phyloP scores from a whole-genome alignment of 1,140 invertebrate species.

The Conus ventricosus region DNA sequence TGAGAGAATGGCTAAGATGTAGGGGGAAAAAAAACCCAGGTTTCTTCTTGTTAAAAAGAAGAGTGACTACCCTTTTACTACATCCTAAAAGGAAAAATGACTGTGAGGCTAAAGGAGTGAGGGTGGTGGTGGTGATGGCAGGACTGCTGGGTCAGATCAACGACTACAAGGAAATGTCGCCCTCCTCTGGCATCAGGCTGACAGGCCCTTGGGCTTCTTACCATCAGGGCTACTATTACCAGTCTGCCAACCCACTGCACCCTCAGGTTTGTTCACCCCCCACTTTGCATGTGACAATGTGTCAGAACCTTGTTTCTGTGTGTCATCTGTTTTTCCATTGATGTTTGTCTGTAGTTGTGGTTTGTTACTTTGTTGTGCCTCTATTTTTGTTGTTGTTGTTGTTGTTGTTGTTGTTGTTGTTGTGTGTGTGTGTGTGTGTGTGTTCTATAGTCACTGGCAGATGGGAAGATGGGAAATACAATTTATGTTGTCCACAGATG shows the following conservation, averaged over 20 bases:
- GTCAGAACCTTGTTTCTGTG: not conserved
- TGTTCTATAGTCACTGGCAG: not conserved
- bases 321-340: not conserved
- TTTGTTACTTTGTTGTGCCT: not conserved
- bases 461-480: no score
- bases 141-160: constrained; percentile 54
- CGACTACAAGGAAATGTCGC: constrained; percentile 49
- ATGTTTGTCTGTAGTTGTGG: not conserved
- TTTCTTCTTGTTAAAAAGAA: no score
- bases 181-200: not conserved
- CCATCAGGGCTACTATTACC: constrained; percentile 53
- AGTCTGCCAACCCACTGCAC: constrained; percentile 43
- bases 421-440: no score
- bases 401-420: no score
- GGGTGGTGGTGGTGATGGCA: constrained; percentile 35
- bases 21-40: no score
- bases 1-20: no score
- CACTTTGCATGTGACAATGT: not conserved
- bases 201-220: constrained; percentile 37
- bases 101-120: no score
- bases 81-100: no score
- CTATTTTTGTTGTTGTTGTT: no score
- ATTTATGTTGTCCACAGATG: no score
- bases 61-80: no score
- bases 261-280: constrained; percentile 52